Conservation (phyloP, 2,888 invertebrate species). For the Agrotis segetum region DNA sequence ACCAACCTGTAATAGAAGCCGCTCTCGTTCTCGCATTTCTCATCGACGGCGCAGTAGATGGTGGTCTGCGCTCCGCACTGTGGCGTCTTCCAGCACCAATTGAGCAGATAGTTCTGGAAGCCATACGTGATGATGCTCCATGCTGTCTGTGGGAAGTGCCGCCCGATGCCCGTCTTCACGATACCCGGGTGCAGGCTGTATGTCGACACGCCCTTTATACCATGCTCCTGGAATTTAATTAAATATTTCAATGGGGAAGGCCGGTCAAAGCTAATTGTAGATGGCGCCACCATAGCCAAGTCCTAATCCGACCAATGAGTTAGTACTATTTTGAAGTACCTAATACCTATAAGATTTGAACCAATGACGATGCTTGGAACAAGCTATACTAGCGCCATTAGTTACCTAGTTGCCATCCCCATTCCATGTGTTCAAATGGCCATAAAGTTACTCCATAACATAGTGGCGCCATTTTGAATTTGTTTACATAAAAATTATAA, state of each 20-base stretch:
- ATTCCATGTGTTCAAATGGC: not conserved
- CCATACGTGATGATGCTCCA: conserved; percentile 68
- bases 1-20: conserved; percentile 89
- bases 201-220: conserved; percentile 86
- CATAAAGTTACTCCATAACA: too few species aligned
- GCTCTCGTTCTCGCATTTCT: conserved; percentile 90
- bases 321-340: too few species aligned
- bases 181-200: conserved; percentile 93
- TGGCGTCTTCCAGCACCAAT: conserved; percentile 89
- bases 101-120: conserved; percentile 74
- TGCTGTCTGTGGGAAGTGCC: conserved; percentile 86
- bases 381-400: too few species aligned
- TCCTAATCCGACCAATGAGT: too few species aligned
- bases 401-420: too few species aligned
- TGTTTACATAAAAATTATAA: too few species aligned
- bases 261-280: too few species aligned
- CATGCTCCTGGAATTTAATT: conserved; percentile 70
- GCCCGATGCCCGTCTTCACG: conserved; percentile 92
- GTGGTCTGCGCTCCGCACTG: conserved; percentile 94
- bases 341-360: too few species aligned
- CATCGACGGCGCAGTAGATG: conserved; percentile 93
- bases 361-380: too few species aligned
- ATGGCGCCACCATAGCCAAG: too few species aligned
- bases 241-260: too few species aligned
- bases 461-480: too few species aligned